Conservation (phyloP, 1,140 invertebrate genomes). For the Chironomus tepperi region DNA sequence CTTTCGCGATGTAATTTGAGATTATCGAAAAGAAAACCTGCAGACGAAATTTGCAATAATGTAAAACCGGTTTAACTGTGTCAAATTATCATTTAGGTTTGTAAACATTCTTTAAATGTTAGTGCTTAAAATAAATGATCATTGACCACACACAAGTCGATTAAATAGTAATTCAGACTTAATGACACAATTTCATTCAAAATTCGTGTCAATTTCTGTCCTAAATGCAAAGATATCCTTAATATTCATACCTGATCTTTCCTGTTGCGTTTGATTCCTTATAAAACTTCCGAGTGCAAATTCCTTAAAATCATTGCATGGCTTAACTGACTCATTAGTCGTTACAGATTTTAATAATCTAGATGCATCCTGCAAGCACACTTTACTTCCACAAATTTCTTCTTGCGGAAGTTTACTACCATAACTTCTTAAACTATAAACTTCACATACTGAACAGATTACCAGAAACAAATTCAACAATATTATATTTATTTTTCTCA, state of each 20-base stretch:
- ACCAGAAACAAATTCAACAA: too few relatives aligned
- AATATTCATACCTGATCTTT: neutral
- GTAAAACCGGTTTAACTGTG: neutral
- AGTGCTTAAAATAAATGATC: too few relatives aligned
- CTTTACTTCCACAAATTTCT: neutral
- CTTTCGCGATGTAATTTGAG: neutral
- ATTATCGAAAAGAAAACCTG: neutral
- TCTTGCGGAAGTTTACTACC: too few relatives aligned
- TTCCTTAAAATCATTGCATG: slow-evolving; percentile 9
- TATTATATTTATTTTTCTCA: too few relatives aligned
- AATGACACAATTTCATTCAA: too few relatives aligned
- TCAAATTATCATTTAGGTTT: neutral
- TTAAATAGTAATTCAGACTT: too few relatives aligned
- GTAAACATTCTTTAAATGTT: too few relatives aligned
- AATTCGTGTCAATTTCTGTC: too few relatives aligned
- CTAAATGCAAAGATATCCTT: too few relatives aligned
- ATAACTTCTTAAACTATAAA: too few relatives aligned
- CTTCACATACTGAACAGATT: too few relatives aligned
- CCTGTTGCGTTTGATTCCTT: neutral
- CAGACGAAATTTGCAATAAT: neutral
- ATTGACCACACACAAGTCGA: too few relatives aligned
- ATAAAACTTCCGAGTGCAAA: neutral
- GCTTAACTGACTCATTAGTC: neutral
- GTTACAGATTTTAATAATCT: neutral
- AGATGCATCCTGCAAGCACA: neutral